Evolutionary conservation across 2,888 invertebrate species (phyloP), one percentile per base, ranked within the genome.

Genomic region (Lepeophtheirus nordmannii): DNA sequence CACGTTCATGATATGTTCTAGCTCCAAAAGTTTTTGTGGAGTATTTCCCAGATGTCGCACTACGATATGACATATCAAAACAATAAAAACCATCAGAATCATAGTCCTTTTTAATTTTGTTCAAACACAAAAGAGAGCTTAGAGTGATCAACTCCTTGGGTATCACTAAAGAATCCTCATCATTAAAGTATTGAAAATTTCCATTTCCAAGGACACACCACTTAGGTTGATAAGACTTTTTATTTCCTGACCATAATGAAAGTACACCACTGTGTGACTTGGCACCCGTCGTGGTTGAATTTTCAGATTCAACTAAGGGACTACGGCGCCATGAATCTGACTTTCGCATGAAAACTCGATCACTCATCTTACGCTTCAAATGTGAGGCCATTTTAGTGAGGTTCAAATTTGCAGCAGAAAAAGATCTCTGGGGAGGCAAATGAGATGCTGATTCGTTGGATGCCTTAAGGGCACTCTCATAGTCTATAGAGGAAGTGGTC

Each of bases 131-230:
- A 37, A 63, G 40, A 17, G 46, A 22, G 12, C 20, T 46, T 10
- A 63, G 22, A 7, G 46, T 14, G 20, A 63, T 38, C 8, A 53
- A 22, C 23, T 63, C 63, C 37, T 63, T 63, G 53, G 63, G 63
- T 20, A 53, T 38, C 20, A 22, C 63, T 37, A 63, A 10, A 23
- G 63, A 37, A 20, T 63, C 37, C 37, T 63, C 22, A 17, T 63
- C 53, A 37, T 63, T 46, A n/a, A 63, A 63, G 56, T 63, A 63
- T 22, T 46, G 20, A 12, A 63, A 56, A 56, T 46, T 22, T 12
- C 23, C 53, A 23, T 63, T 14, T 14, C 38, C 63, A 17, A 63
- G 38, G 22, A 63, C 63, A 38, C 63, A 63, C 63, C 63, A 63
- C 53, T 63, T 63, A n/a, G 46, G 56, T n/a, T 63, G 63, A 14